phyloP scores from a whole-genome alignment of 2,888 invertebrate species.

The Pristionchus japonicus region DNA sequence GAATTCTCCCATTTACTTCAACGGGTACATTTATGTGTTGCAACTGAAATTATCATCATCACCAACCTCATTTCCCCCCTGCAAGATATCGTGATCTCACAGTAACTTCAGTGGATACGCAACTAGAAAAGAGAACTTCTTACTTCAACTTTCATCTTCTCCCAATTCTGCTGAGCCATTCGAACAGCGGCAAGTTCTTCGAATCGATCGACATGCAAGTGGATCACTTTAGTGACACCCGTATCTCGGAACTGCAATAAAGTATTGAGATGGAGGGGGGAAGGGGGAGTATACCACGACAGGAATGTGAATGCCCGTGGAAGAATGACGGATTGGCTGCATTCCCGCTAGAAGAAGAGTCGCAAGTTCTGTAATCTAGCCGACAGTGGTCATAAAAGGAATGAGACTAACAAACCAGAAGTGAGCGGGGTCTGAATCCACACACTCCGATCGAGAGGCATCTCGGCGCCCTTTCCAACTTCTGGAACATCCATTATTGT shows the following conservation, averaged over 20 bases:
- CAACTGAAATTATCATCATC: neutral
- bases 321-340: neutral
- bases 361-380: neutral
- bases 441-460: neutral
- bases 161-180: slow-evolving; percentile 4
- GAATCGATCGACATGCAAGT: slow-evolving; percentile 1
- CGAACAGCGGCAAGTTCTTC: slow-evolving; percentile 1
- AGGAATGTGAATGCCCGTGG: neutral
- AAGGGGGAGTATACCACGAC: neutral
- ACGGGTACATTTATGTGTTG: neutral
- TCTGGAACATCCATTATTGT: neutral
- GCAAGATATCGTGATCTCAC: neutral
- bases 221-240: neutral
- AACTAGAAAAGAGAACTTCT: neutral
- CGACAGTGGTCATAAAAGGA: neutral
- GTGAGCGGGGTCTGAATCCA: neutral
- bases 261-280: neutral
- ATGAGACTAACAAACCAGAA: neutral
- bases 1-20: neutral
- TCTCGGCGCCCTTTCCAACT: neutral
- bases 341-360: neutral
- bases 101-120: neutral
- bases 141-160: neutral
- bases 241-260: neutral
- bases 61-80: neutral